A percentile compares a stretch with the other conserved stretches of the same genome.
These are phyloP conservation scores for Aeoliscus strigatus DNA, from an alignment of 2,797 vertebrate species.

Conservation along the genomic window DNA sequence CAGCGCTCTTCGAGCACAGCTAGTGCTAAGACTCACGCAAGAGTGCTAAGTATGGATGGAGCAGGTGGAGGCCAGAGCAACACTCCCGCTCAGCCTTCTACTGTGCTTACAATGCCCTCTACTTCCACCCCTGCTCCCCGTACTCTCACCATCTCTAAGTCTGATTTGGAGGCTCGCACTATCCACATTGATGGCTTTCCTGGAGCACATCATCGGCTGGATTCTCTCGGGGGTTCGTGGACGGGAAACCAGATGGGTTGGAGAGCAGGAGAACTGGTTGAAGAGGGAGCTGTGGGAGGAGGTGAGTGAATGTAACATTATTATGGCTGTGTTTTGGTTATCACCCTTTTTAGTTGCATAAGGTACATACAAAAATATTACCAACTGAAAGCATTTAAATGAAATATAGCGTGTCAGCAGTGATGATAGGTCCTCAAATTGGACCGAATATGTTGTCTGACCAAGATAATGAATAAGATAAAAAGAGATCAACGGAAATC, in stretches of 20 bases:
- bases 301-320: constrained; percentile 63
- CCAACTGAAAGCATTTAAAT: background rate
- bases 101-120: constrained; percentile 65
- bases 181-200: constrained; percentile 68
- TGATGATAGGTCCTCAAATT: no score
- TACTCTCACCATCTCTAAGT: constrained; percentile 81
- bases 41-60: constrained; percentile 88
- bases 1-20: constrained; percentile 86
- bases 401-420: background rate
- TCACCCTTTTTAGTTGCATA: no score
- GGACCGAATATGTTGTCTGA: no score
- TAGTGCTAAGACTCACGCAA: constrained; percentile 88
- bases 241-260: constrained; percentile 86
- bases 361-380: no score
- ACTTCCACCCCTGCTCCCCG: constrained; percentile 70
- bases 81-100: constrained; percentile 54
- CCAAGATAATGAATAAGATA: no score
- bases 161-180: constrained; percentile 74
- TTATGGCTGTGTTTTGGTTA: background rate
- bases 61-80: constrained; percentile 71
- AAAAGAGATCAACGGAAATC: no score
- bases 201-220: constrained; percentile 68
- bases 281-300: constrained; percentile 86
- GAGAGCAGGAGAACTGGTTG: constrained; percentile 79
- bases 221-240: constrained; percentile 77